phyloP scores from a whole-genome alignment of 2,113 vertebrate genomes.

The Tenebrosternarchus preto region DNA sequence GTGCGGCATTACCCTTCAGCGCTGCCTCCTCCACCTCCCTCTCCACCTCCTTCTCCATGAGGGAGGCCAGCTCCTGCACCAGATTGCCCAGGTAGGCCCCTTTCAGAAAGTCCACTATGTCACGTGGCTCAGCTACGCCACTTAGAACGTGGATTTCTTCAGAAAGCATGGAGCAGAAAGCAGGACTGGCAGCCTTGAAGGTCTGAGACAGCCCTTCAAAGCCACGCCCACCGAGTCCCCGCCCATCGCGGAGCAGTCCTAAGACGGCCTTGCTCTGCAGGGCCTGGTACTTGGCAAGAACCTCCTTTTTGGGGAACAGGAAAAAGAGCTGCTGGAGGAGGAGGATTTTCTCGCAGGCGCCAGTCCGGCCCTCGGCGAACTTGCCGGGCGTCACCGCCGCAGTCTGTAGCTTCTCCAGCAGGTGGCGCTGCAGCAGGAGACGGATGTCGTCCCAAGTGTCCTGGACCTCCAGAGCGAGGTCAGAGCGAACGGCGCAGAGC shows the following conservation, averaged over 20 bases:
- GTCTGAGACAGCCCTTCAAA: slow-evolving; percentile 77
- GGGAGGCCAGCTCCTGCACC: slow-evolving; percentile 77
- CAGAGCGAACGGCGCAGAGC: slow-evolving; percentile 82
- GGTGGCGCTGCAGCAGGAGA: slow-evolving; percentile 81
- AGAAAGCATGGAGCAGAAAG: slow-evolving; percentile 77
- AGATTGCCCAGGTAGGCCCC: slow-evolving; percentile 83
- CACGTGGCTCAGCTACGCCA: slow-evolving; percentile 75
- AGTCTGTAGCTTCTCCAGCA: slow-evolving; percentile 74
- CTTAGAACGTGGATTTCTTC: slow-evolving; percentile 82
- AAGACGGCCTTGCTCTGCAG: slow-evolving; percentile 77
- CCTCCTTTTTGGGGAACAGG: slow-evolving; percentile 86
- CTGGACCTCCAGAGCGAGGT: slow-evolving; percentile 77
- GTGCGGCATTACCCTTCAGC: slow-evolving; percentile 80
- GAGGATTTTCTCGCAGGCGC: slow-evolving; percentile 72
- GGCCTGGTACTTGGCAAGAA: slow-evolving; percentile 82
- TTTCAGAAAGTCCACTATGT: slow-evolving; percentile 83
- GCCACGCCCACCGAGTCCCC: slow-evolving; percentile 73
- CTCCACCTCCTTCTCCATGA: slow-evolving; percentile 84
- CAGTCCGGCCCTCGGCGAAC: slow-evolving; percentile 26
- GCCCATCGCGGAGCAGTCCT: slow-evolving; percentile 70
- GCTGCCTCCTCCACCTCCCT: slow-evolving; percentile 80
- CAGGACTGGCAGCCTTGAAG: slow-evolving; percentile 72
- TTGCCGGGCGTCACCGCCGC: background rate
- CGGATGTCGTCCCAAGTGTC: slow-evolving; percentile 87
- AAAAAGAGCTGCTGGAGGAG: slow-evolving; percentile 84